Evolutionary conservation across 2,888 invertebrate genomes (phyloP).

Genomic region (Cataglyphis altisquamis): DNA sequence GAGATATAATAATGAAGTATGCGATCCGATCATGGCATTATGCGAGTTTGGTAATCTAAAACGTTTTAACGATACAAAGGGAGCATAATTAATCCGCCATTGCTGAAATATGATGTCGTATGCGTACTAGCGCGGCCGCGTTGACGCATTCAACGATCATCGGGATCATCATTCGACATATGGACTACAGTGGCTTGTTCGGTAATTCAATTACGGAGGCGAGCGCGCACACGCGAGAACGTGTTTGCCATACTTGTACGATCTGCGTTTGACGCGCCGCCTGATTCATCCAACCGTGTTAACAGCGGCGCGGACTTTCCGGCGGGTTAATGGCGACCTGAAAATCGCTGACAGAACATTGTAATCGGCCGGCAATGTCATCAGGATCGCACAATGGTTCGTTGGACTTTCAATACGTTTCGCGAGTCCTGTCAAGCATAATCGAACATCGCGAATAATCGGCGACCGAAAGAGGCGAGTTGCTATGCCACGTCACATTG

Average conservation of each 20-base stretch:
- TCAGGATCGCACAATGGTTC: constrained; percentile 64
- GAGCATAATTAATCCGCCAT: constrained; percentile 60
- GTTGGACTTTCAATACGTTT: constrained; percentile 68
- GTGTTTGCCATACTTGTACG: constrained; percentile 80
- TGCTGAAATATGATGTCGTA: constrained; percentile 67
- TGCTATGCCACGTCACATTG: constrained; percentile 40
- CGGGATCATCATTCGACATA: constrained; percentile 77
- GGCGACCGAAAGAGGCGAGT: constrained; percentile 34
- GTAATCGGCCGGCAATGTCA: constrained; percentile 69
- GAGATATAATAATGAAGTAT: neutral
- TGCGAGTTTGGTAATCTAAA: neutral
- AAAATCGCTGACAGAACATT: constrained; percentile 69
- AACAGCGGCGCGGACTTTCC: constrained; percentile 79
- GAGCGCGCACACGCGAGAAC: constrained; percentile 59
- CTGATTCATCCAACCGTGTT: constrained; percentile 80
- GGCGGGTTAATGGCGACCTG: constrained; percentile 66
- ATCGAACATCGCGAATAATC: constrained; percentile 53
- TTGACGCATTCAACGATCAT: constrained; percentile 68
- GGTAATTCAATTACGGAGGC: constrained; percentile 71
- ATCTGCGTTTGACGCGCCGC: constrained; percentile 83
- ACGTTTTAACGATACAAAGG: constrained; percentile 19
- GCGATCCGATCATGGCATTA: neutral
- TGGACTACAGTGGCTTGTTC: constrained; percentile 75
- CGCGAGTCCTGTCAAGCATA: constrained; percentile 45
- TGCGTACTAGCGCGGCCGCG: constrained; percentile 31